Percentiles rank a stretch among this genome's conserved stretches.
These are phyloP conservation scores for Huso huso DNA, from an alignment of 2,797 vertebrate species.

Conservation along the genomic window DNA sequence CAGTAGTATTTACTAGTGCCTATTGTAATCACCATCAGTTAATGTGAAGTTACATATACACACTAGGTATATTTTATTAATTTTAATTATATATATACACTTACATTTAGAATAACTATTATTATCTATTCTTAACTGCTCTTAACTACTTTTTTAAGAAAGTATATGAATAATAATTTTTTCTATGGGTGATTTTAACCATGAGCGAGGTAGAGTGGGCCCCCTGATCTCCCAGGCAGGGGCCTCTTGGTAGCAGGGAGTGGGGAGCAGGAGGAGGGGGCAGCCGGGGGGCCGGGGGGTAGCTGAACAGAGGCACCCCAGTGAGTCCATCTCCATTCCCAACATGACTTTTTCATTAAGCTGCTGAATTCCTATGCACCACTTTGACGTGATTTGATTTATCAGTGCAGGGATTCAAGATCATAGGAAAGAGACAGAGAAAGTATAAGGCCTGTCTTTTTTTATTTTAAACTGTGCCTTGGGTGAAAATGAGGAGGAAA, in stretches of 20 bases:
- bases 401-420: slow-evolving; percentile 65
- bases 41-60: slow-evolving; percentile 29
- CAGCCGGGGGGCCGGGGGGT: slow-evolving; percentile 7
- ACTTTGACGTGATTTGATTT: slow-evolving; percentile 67
- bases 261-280: slow-evolving; percentile 20
- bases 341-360: slow-evolving; percentile 87
- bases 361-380: slow-evolving; percentile 69
- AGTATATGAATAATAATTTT: too few relatives aligned
- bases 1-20: too few relatives aligned
- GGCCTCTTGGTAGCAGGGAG: slow-evolving; percentile 30
- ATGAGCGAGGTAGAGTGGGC: too few relatives aligned
- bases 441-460: slow-evolving; percentile 42
- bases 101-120: too few relatives aligned
- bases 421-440: slow-evolving; percentile 65
- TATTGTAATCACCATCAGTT: slow-evolving; percentile 45
- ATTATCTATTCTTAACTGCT: too few relatives aligned
- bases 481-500: too few relatives aligned
- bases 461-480: slow-evolving; percentile 48
- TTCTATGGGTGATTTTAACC: too few relatives aligned
- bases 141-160: too few relatives aligned
- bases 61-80: too few relatives aligned
- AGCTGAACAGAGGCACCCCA: slow-evolving; percentile 25
- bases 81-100: too few relatives aligned
- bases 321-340: slow-evolving; percentile 39
- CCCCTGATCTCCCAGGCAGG: slow-evolving; percentile 23